These are phyloP conservation scores for Clarias macrocephalus DNA, from an alignment of 2,113 vertebrate species.

Conservation along the genomic window DNA sequence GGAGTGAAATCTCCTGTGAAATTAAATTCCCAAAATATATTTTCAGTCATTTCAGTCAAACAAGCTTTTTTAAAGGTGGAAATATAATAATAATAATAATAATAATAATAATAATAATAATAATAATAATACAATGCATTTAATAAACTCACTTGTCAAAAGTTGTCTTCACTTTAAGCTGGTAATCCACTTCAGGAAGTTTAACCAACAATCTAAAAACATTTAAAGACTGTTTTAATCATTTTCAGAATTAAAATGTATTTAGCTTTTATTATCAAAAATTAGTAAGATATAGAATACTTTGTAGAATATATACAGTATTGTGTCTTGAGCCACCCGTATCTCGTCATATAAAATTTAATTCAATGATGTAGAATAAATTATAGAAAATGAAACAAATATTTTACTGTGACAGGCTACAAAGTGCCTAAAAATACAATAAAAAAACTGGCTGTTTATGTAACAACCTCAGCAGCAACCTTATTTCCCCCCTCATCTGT, in stretches of 20 bases:
- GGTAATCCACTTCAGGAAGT: conserved; percentile 93
- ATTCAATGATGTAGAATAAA: too few relatives aligned
- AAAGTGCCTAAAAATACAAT: too few relatives aligned
- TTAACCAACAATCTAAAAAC: conserved; percentile 86
- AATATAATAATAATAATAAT: not conserved
- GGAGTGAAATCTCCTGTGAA: not conserved
- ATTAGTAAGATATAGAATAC: too few relatives aligned
- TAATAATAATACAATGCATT: not conserved
- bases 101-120: too few relatives aligned
- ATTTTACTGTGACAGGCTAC: too few relatives aligned
- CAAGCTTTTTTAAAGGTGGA: not conserved
- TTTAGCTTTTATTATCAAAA: not conserved
- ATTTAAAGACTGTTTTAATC: not conserved
- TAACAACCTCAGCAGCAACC: too few relatives aligned
- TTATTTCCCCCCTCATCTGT: too few relatives aligned
- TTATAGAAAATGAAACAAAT: too few relatives aligned
- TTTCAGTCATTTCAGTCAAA: not conserved
- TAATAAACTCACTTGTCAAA: conserved; percentile 91
- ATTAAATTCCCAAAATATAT: not conserved
- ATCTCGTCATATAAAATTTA: too few relatives aligned
- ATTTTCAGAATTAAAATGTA: not conserved
- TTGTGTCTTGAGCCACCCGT: too few relatives aligned
- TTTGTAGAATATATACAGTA: too few relatives aligned
- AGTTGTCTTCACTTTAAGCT: conserved; percentile 93
- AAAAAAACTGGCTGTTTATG: too few relatives aligned